Evolutionary conservation across 2,113 vertebrate species (phyloP).

Genomic region (Vulpes lagopus): DNA sequence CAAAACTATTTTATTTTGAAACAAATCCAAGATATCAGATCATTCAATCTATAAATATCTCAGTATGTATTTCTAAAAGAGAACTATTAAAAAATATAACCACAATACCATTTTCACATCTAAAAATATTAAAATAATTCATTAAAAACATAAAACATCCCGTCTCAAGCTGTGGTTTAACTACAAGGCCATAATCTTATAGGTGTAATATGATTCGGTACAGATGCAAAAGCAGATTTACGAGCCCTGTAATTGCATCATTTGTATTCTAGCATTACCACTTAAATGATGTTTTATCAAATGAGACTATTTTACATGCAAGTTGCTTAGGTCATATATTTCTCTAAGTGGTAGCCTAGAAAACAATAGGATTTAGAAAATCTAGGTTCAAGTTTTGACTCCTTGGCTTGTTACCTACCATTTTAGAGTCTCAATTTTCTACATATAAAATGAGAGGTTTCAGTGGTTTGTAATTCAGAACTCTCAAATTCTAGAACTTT

Average conservation of each 20-base stretch:
- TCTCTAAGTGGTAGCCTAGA: not conserved
- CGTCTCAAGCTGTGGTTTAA: not conserved
- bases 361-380: not conserved
- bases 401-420: not conserved
- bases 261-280: constrained; percentile 47
- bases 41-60: constrained; percentile 27
- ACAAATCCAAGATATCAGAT: constrained; percentile 39
- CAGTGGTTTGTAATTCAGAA: not conserved
- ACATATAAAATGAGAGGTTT: not conserved
- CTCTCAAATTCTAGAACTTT: constrained; percentile 8
- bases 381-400: not conserved
- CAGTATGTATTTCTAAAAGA: constrained; percentile 38
- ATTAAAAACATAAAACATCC: not conserved
- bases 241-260: not conserved
- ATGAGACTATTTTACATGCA: not conserved
- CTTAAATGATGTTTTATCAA: constrained; percentile 20
- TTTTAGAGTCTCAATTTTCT: not conserved
- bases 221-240: constrained; percentile 18
- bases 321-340: not conserved
- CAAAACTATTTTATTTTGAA: constrained; percentile 36
- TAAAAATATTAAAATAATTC: constrained; percentile 47
- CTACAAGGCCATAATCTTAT: not conserved
- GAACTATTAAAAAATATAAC: constrained; percentile 13
- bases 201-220: not conserved
- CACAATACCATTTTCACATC: not conserved